Conservation (phyloP, 1,140 invertebrate genomes). For the Scaptomyza montana region DNA sequence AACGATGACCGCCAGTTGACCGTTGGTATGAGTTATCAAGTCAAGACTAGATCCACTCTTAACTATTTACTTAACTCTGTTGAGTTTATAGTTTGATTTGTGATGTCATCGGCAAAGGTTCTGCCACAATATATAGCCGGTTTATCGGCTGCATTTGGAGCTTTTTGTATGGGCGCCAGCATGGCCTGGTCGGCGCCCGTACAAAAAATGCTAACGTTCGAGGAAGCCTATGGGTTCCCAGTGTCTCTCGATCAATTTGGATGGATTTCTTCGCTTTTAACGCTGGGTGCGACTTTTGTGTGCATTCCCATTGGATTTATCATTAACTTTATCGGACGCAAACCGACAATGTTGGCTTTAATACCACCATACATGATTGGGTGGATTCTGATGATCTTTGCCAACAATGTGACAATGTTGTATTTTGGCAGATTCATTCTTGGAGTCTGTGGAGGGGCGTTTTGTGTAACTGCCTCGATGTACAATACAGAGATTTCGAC, state of each 20-base stretch:
- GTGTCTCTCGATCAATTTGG: constrained; percentile 62
- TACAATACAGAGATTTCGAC: constrained; percentile 91
- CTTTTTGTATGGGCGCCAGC: constrained; percentile 86
- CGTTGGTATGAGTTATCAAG: constrained; percentile 1
- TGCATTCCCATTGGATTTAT: constrained; percentile 87
- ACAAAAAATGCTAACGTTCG: constrained; percentile 76
- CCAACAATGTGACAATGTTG: constrained; percentile 86
- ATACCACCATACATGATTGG: constrained; percentile 88
- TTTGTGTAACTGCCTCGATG: constrained; percentile 88
- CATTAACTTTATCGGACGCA: constrained; percentile 89
- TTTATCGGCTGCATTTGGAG: constrained; percentile 85
- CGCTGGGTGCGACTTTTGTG: constrained; percentile 84
- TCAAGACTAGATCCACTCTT: constrained; percentile 31
- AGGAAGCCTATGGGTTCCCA: constrained; percentile 82
- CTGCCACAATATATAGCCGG: constrained; percentile 71
- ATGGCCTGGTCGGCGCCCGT: constrained; percentile 89
- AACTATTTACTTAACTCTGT: constrained; percentile 3
- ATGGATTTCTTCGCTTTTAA: constrained; percentile 68
- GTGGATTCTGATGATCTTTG: constrained; percentile 88
- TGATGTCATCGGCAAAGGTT: constrained; percentile 57
- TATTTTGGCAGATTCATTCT: constrained; percentile 89
- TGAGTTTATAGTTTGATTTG: constrained; percentile 44
- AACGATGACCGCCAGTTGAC: constrained; percentile 42
- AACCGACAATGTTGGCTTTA: constrained; percentile 87
- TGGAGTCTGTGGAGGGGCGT: constrained; percentile 89